Base-by-base conservation (phyloP, 1,140 invertebrate genomes). In the Caenorhabditis brenneri region DNA sequence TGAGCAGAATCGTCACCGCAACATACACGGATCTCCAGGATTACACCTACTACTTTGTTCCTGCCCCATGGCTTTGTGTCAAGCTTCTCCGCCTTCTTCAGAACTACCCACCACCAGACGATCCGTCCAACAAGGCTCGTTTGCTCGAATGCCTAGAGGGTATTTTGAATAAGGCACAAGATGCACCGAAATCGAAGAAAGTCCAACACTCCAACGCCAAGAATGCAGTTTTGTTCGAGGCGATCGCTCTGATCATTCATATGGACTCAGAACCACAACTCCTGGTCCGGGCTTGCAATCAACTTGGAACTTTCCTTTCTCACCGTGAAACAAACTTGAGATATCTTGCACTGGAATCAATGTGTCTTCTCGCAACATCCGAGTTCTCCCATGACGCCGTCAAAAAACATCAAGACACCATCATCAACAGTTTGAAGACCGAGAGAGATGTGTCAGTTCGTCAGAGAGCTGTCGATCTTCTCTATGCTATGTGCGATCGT, bases 131-230 rank as follows among this genome's bases (percentile, higher is more conserved):
- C 84, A 86, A 96, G 48, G 96, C 96, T 22, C 93, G 97, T 81
- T 92, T 99, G 49, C 97, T 97, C 89, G 98, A 99, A 93, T 99
- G 97, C 90, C 92, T 99, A 88, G 98, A 99, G 92, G 98, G 97
- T n/a, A 99, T 99, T 90, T 93, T 99, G 86, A 99, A 99, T 91
- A 99, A 99, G 93, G 97, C 97, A 29, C 97, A 99, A 92, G 98
- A 99, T 91, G 96, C 97, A 80, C 97, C 97, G 42, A 99, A 99
- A 91, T 99, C 97, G 31, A 99, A 99, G 92, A 99, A 99, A 92
- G 97, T 99, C 65, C 98, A 99, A 93, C 98, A 99, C 92, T 98
- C 97, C 33, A 99, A 99, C 93, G 97, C 98, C 48, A 99, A 99
- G 92, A 99, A 99, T 93, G 97, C 98, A 55, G 97, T 99, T 22